Evolutionary conservation across 2,888 invertebrate genomes (phyloP), one percentile per base, ranked within the genome.

Genomic region (Dolomedes plantarius): DNA sequence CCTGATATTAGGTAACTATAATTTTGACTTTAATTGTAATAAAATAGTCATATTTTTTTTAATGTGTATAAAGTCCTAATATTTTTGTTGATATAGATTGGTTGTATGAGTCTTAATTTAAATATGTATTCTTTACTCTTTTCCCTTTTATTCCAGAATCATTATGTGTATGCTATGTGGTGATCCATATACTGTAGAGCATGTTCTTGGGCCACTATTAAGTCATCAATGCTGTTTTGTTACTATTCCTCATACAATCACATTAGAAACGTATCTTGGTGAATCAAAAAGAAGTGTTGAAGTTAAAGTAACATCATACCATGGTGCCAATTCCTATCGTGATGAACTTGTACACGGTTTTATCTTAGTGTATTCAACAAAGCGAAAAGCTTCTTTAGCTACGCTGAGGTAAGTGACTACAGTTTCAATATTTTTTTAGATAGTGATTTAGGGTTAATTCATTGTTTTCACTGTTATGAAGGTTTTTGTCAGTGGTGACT

Each of bases 161-260:
- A 96, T 96, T 91, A 96, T 98, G 94, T 98, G 97, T 92, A 95
- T 98, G 94, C 97, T 98, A 92, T 98, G 98, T 92, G 98, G 97
- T 75, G 98, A 98, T 92, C 96, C 97, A 0, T 98, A 95, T 91
- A 95, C 96, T 0, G 95, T 97, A 65, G 97, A 97, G 91, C 95
- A 96, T 87, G 96, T 98, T 78, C 93, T 98, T 79, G 95, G 95
- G 19, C 98, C 98, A 0, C 92, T 98, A 86, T 93, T 98, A 81
- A 94, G 95, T 90, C 97, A 97, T 91, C 96, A 96, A 89, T 95
- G 96, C 88, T 96, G 96, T 91, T 95, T 95, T 91, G 93, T 96
- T 82, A 95, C 96, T 68, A 74, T 89, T 31, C 96, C 97, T 90
- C 94, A 96, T 81, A 96, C 96, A 87, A 95, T 98, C 89, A 95